A percentile compares a stretch with the other conserved stretches of the same genome.
phyloP scores from a whole-genome alignment of 2,113 vertebrate genomes.

The Morone saxatilis region DNA sequence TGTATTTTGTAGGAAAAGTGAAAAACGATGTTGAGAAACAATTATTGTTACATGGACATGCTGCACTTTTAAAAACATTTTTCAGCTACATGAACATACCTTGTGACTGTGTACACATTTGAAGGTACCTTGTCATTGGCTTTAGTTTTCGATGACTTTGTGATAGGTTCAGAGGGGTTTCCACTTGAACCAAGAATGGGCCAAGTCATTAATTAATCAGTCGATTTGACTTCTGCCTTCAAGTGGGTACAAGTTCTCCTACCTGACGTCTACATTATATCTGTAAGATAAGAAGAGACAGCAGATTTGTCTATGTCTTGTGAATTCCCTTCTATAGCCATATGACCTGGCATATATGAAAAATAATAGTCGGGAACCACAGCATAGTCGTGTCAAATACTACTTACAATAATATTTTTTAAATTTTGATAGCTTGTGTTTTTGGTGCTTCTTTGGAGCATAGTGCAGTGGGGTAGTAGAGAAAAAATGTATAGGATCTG shows the following conservation, averaged over 20 bases:
- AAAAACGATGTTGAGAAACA: slow-evolving; percentile 21
- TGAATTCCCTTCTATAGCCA: slow-evolving; percentile 49
- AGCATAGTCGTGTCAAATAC: slow-evolving; percentile 43
- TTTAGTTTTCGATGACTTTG: slow-evolving; percentile 29
- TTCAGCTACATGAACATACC: slow-evolving; percentile 38
- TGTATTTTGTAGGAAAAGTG: slow-evolving; percentile 70
- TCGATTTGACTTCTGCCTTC: slow-evolving; percentile 28
- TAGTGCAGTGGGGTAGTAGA: slow-evolving; percentile 59
- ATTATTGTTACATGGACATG: slow-evolving; percentile 47
- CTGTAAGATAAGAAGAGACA: slow-evolving; percentile 35
- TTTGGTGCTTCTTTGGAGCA: slow-evolving; percentile 48
- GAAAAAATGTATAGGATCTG: slow-evolving; percentile 43
- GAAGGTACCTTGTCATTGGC: neutral
- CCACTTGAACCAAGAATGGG: slow-evolving; percentile 28
- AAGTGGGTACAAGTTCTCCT: slow-evolving; percentile 20
- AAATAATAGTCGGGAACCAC: slow-evolving; percentile 44
- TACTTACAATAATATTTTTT: slow-evolving; percentile 40
- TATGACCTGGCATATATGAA: slow-evolving; percentile 35
- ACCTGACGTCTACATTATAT: slow-evolving; percentile 39
- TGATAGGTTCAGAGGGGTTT: slow-evolving; percentile 11
- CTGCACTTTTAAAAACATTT: slow-evolving; percentile 56
- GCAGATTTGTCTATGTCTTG: slow-evolving; percentile 29
- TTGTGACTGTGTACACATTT: slow-evolving; percentile 28
- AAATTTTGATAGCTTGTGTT: slow-evolving; percentile 55
- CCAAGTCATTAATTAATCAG: slow-evolving; percentile 27